A percentile compares a stretch with the other conserved stretches of the same genome.
These are phyloP conservation scores for Ctenomys sociabilis DNA, from an alignment of 2,113 vertebrate genomes.

Conservation along the genomic window DNA sequence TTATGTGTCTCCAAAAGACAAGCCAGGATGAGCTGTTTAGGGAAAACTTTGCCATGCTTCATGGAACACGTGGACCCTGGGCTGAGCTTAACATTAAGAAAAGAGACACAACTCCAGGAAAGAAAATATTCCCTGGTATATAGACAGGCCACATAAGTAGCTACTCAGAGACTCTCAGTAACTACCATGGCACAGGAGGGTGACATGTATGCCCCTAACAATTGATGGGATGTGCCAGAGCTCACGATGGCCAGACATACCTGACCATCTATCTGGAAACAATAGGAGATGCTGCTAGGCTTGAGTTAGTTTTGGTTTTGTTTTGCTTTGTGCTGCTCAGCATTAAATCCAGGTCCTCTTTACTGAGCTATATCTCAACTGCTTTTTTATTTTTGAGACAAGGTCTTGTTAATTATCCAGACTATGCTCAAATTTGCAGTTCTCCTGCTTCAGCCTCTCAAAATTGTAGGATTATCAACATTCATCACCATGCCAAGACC, in stretches of 20 bases:
- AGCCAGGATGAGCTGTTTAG: not conserved
- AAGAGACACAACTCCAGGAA: not conserved
- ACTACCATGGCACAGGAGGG: not conserved
- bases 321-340: not conserved
- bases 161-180: not conserved
- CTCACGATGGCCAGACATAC: not conserved
- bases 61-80: fast-evolving
- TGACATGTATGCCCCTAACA: not conserved
- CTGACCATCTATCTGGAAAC: not conserved
- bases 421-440: not conserved
- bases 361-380: not conserved
- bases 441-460: not conserved
- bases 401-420: not conserved
- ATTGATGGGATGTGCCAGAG: not conserved
- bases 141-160: not conserved
- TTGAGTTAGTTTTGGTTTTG: not conserved
- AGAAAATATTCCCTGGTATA: not conserved
- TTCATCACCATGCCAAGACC: not conserved
- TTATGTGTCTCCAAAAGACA: not conserved
- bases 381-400: not conserved
- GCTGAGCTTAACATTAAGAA: not conserved
- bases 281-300: not conserved
- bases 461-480: not conserved
- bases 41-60: fast-evolving
- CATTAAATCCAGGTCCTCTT: not conserved